These are phyloP conservation scores for Rhaphigaster nebulosa DNA, from an alignment of 2,888 invertebrate species.

Conservation along the genomic window DNA sequence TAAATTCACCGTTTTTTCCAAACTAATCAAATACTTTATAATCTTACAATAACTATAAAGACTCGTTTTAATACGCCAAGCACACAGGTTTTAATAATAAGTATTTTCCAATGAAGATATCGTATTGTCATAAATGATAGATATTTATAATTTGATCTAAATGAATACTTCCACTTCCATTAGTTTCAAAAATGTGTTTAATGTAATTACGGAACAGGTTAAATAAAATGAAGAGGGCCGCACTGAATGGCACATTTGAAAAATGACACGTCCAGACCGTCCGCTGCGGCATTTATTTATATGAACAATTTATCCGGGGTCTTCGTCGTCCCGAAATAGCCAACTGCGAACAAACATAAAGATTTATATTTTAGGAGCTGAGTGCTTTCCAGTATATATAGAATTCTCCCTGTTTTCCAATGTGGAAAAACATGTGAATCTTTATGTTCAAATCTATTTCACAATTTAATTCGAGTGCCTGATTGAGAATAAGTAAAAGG, in stretches of 20 bases:
- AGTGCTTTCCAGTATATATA: constrained; percentile 37
- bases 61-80: neutral
- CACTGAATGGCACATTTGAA: constrained; percentile 11
- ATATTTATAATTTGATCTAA: too few species aligned
- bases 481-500: neutral
- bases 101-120: neutral
- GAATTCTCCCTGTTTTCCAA: neutral
- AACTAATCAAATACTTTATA: neutral
- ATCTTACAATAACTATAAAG: neutral
- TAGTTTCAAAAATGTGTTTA: neutral
- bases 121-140: too few species aligned
- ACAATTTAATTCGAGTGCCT: neutral
- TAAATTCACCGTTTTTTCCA: too few species aligned
- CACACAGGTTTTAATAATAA: neutral
- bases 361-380: constrained; percentile 30
- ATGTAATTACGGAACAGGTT: neutral
- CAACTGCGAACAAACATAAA: constrained; percentile 42
- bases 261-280: constrained; percentile 8
- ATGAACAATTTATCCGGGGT: constrained; percentile 42
- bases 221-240: neutral
- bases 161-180: too few species aligned
- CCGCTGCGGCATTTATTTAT: constrained; percentile 20
- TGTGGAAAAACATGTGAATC: neutral
- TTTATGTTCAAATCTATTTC: neutral
- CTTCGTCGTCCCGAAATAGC: neutral